Evolutionary conservation across 2,797 vertebrate genomes (phyloP).

Genomic region (Urophycis tenuis): DNA sequence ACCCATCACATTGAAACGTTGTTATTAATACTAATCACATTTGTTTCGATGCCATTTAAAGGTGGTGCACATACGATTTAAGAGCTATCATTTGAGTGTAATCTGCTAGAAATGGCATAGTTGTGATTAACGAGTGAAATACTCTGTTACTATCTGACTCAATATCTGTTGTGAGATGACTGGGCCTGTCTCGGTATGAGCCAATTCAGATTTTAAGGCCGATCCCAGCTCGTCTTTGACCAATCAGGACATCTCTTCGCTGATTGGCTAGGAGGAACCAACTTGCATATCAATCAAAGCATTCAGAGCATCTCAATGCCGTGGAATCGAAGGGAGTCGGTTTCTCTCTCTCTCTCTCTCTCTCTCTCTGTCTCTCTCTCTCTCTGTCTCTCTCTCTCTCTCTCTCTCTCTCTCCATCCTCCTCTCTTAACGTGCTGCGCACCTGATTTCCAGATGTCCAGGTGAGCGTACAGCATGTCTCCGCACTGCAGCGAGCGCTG

Average conservation of each 20-base stretch:
- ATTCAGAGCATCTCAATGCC: background rate
- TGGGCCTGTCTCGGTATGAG: background rate
- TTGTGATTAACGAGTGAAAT: background rate
- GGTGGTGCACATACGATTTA: background rate
- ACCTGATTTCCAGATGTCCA: conserved; percentile 98
- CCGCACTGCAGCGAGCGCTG: conserved; percentile 80
- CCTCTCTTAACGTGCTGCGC: background rate
- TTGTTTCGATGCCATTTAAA: conserved; percentile 1
- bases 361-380: no score
- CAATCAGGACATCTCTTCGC: background rate
- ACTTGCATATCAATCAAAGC: background rate
- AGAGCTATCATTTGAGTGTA: background rate
- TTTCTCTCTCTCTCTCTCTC: no score
- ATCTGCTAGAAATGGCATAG: background rate
- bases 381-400: no score
- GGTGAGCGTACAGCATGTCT: conserved; percentile 84
- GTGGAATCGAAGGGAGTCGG: background rate
- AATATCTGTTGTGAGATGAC: background rate
- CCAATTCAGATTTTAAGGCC: no score
- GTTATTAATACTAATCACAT: background rate
- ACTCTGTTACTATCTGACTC: background rate
- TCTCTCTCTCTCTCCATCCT: background rate
- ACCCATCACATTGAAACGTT: background rate
- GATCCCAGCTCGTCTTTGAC: no score
- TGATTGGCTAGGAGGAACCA: background rate